A percentile compares a stretch with the other conserved stretches of the same genome.
phyloP scores from a whole-genome alignment of 2,888 invertebrate genomes.

The Idaea straminata region DNA sequence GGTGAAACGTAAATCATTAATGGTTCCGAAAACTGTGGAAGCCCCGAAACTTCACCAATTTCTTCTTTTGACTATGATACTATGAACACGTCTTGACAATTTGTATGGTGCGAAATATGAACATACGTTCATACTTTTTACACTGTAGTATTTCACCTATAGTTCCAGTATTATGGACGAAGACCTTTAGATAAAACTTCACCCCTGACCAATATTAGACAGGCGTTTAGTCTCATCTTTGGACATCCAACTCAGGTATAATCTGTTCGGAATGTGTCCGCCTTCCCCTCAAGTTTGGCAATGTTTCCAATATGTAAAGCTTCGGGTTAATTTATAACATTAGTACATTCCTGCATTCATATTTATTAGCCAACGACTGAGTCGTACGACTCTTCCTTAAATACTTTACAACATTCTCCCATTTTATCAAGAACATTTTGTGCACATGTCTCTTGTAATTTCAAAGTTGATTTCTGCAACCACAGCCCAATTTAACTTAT shows the following conservation, averaged over 20 bases:
- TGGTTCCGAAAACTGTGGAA: too few relatives aligned
- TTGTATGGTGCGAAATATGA: too few relatives aligned
- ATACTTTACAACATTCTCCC: neutral
- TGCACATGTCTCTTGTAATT: neutral
- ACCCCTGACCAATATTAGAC: neutral
- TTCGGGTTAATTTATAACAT: slow-evolving; percentile 33
- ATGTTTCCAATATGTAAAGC: slow-evolving; percentile 49
- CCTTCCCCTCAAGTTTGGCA: slow-evolving; percentile 58
- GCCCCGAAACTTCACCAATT: too few relatives aligned
- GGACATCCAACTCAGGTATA: slow-evolving; percentile 16
- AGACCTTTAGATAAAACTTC: neutral
- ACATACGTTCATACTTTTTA: too few relatives aligned
- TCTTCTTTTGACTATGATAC: too few relatives aligned
- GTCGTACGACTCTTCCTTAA: slow-evolving; percentile 9
- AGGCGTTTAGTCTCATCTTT: neutral
- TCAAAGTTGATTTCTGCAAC: neutral
- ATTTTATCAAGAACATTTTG: neutral
- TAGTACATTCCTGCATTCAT: slow-evolving; percentile 29
- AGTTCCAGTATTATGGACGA: neutral
- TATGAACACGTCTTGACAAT: too few relatives aligned
- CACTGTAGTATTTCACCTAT: neutral
- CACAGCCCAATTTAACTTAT: neutral
- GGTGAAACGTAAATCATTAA: too few relatives aligned
- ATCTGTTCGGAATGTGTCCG: slow-evolving; percentile 66
- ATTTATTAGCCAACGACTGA: slow-evolving; percentile 23